Conservation (phyloP, 2,888 invertebrate genomes). For the Trichogramma evanescens region DNA sequence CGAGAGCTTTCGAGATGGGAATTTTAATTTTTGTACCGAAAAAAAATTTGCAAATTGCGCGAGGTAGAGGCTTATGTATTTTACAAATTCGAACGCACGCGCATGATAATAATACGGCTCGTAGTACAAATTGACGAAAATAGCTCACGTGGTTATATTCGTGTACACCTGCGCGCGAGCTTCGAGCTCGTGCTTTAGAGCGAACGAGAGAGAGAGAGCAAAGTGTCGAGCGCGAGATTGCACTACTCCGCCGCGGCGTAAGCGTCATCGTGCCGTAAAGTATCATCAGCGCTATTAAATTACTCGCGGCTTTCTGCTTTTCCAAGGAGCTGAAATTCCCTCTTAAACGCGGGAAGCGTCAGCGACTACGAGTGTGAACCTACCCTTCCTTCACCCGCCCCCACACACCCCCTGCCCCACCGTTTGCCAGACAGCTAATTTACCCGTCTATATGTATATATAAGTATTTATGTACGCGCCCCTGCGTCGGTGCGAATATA, state of each 20-base stretch:
- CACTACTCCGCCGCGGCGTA: conserved; percentile 14
- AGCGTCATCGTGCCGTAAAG: conserved; percentile 28
- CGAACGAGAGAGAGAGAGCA: not conserved
- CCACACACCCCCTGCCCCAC: not conserved
- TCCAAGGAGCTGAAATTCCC: conserved; percentile 3
- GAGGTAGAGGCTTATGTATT: no score
- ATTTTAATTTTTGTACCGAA: no score
- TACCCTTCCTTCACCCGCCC: not conserved
- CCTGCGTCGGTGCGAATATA: no score
- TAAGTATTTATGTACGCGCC: not conserved
- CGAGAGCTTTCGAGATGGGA: no score
- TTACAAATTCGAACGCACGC: no score
- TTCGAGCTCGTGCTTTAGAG: conserved; percentile 20
- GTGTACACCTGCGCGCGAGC: conserved; percentile 15
- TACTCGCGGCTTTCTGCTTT: conserved; percentile 21
- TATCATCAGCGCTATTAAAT: conserved; percentile 32
- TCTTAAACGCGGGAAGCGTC: no score
- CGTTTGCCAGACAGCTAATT: not conserved
- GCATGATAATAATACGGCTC: no score
- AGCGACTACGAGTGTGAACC: not conserved
- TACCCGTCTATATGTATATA: conserved; percentile 8
- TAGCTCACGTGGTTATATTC: conserved; percentile 24
- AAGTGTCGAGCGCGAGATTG: conserved; percentile 24
- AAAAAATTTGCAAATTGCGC: no score
- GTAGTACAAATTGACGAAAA: no score